phyloP scores from a whole-genome alignment of 1,140 invertebrate species.

The Lasioglossum albipes region DNA sequence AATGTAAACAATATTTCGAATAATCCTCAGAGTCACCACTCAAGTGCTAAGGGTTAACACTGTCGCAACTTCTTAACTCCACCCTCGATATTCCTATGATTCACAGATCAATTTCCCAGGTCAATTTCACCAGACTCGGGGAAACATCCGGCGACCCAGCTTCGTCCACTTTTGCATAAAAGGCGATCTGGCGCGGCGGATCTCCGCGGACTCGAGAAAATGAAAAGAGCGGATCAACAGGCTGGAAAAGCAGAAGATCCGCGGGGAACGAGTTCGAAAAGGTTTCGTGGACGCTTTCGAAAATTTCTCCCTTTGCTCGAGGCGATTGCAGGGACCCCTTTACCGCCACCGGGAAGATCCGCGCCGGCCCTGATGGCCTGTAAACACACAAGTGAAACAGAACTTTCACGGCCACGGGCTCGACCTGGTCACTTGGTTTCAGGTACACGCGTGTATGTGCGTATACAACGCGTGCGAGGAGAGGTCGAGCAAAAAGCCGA shows the following conservation, averaged over 20 bases:
- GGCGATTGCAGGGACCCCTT: slow-evolving; percentile 9
- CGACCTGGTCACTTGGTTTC: slow-evolving; percentile 64
- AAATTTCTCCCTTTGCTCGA: slow-evolving; percentile 63
- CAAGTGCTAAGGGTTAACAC: no score
- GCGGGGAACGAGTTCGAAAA: slow-evolving; percentile 20
- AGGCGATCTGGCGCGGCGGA: slow-evolving; percentile 12
- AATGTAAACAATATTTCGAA: no score
- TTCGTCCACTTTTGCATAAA: slow-evolving; percentile 28
- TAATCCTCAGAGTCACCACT: no score
- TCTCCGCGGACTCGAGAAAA: no score
- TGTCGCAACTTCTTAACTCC: no score
- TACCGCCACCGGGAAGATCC: neutral
- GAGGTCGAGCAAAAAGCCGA: slow-evolving; percentile 61
- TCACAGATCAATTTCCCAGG: neutral
- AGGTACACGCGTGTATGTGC: slow-evolving; percentile 10
- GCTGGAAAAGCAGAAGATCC: neutral
- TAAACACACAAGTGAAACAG: slow-evolving; percentile 57
- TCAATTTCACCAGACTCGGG: neutral
- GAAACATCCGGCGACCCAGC: neutral
- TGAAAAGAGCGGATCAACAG: no score
- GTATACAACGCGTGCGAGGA: slow-evolving; percentile 7
- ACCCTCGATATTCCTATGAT: no score
- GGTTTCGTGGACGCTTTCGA: slow-evolving; percentile 48
- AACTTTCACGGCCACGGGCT: slow-evolving; percentile 76
- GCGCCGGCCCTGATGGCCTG: slow-evolving; percentile 40